Base-by-base conservation (phyloP, 2,888 invertebrate species). In the Abscondita cerata region DNA sequence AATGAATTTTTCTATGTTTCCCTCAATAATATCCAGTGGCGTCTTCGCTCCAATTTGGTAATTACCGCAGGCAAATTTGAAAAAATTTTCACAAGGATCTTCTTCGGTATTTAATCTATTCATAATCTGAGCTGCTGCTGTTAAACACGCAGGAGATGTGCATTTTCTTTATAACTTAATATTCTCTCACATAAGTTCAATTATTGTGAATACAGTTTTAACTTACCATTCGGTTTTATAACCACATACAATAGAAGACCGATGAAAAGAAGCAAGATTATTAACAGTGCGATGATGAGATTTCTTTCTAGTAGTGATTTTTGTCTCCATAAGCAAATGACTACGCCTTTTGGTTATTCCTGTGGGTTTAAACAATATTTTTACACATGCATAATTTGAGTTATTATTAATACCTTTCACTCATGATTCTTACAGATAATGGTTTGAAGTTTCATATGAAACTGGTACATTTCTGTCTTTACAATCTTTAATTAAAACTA, bases 81-180 rank as follows among this genome's bases (percentile, higher is more conserved):
- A 91, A 78, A 92, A 92, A 74, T 92, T 89, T 62, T 91, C 88
- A 73, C 92, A 92, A 0, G 92, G 92, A 67, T 91, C 87, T 8
- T 87, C 86, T 0, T 79, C 76, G 0, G 82, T 78, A 70, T 92
- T 87, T 84, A 92, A 86, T 70, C 87, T 87, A 60, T 83, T 80
- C 36, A 91, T 78, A 11, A 92, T 81, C 67, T 85, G 84, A 0
- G 89, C 85, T 0, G 92, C 89, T 87, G 90, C 87, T 73, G 89
- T 86, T 46, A 93, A 83, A 80, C 94, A 94, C 73, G 15, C 50
- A 9, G 57, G 33, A 6, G 59, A 56, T 5, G 5, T 56, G 13
- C 63, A 64, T 31, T 20, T 12, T 41, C 4, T 11, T 44, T 9
- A 46, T 44, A n/a, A 31, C 61, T 56, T 52, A 46, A 54, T 34